phyloP scores from a whole-genome alignment of 2,888 invertebrate genomes.

The Salticus scenicus region DNA sequence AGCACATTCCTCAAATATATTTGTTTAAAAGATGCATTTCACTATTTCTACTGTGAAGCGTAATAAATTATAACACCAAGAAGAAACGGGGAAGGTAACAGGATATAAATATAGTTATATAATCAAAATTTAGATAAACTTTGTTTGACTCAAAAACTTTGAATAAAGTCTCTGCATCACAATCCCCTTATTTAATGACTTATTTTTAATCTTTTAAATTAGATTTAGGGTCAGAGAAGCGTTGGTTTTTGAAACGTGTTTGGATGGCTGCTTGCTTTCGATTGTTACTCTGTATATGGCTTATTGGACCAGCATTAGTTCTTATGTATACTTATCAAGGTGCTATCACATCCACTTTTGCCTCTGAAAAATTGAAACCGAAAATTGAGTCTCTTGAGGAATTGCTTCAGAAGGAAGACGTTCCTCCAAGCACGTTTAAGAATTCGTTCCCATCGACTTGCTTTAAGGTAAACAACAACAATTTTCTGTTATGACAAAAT shows the following conservation, averaged over 20 bases:
- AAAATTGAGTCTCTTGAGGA: conserved; percentile 19
- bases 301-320: conserved; percentile 1
- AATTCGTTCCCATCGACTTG: conserved; percentile 13
- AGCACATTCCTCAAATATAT: too few relatives aligned
- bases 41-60: too few relatives aligned
- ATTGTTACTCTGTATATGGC: conserved; percentile 20
- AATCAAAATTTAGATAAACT: too few relatives aligned
- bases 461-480: conserved; percentile 19
- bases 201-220: too few relatives aligned
- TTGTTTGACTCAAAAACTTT: too few relatives aligned
- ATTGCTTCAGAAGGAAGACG: neutral
- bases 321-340: conserved; percentile 39
- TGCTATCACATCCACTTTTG: conserved; percentile 29
- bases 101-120: too few relatives aligned
- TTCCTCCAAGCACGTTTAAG: neutral
- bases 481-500: neutral
- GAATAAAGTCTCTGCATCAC: too few relatives aligned
- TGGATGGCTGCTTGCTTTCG: conserved; percentile 19
- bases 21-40: too few relatives aligned
- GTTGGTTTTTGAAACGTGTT: conserved; percentile 15
- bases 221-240: conserved; percentile 4
- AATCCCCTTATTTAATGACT: too few relatives aligned
- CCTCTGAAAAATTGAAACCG: conserved; percentile 32
- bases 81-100: too few relatives aligned
- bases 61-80: too few relatives aligned